A percentile compares a stretch with the other conserved stretches of the same genome.
Conservation (phyloP, 2,797 vertebrate species). For the Clarias platycephalus region DNA sequence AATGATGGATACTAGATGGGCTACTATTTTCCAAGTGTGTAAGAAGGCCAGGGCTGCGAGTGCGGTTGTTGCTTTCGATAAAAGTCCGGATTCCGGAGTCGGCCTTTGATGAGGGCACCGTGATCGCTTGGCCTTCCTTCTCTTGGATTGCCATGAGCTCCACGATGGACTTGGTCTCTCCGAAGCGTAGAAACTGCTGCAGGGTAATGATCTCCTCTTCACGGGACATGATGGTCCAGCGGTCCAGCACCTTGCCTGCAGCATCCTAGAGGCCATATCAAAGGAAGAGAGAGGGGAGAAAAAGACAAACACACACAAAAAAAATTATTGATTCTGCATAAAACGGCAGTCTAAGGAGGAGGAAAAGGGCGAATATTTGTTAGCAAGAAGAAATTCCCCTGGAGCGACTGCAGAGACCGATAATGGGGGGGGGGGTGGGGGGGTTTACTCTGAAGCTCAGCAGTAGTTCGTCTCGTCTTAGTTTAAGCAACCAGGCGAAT, state of each 20-base stretch:
- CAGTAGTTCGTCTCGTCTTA: constrained; percentile 40
- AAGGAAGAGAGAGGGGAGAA: constrained; percentile 85
- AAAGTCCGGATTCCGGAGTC: constrained; percentile 99
- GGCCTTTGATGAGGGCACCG: constrained; percentile 94
- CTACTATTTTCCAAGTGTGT: constrained; percentile 96
- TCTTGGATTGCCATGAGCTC: constrained; percentile 99
- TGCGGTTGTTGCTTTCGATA: constrained; percentile 98
- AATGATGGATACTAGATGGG: constrained; percentile 98
- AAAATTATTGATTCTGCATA: constrained; percentile 90
- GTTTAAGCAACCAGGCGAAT: constrained; percentile 66
- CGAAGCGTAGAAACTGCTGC: constrained; percentile 98
- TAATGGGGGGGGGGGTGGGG: constrained; percentile 60
- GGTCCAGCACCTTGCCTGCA: constrained; percentile 99
- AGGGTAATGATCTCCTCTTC: constrained; percentile 99
- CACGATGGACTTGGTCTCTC: constrained; percentile 99
- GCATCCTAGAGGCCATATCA: constrained; percentile 92
- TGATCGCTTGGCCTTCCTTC: constrained; percentile 98
- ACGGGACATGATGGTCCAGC: constrained; percentile 99
- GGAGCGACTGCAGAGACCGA: constrained; percentile 67
- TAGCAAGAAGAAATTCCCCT: constrained; percentile 71
- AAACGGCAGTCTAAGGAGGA: constrained; percentile 74
- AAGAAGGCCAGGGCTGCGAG: constrained; percentile 93
- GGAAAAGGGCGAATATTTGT: constrained; percentile 61
- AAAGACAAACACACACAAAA: constrained; percentile 85
- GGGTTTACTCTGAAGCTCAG: constrained; percentile 62